phyloP scores from a whole-genome alignment of 1,140 invertebrate genomes.

The Tetramorium simillimum region DNA sequence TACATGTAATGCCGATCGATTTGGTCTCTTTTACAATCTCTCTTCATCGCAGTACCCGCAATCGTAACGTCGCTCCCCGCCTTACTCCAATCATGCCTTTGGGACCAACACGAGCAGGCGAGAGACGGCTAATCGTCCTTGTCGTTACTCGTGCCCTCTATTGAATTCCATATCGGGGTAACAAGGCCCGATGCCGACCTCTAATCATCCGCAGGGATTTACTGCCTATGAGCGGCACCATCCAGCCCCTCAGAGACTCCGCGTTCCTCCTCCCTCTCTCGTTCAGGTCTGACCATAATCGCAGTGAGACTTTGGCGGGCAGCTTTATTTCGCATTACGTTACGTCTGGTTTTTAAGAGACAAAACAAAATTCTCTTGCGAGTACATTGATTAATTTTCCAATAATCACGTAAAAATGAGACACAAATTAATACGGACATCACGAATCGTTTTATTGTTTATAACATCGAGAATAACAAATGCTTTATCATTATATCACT shows the following conservation, averaged over 20 bases:
- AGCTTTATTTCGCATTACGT: slow-evolving; percentile 49
- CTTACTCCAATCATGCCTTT: slow-evolving; percentile 23
- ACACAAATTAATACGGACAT: background rate
- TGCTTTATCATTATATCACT: background rate
- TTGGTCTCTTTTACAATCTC: background rate
- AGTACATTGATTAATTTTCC: background rate
- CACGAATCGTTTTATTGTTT: background rate
- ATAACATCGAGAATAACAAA: background rate
- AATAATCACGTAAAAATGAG: background rate
- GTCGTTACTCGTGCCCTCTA: slow-evolving; percentile 62
- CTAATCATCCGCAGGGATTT: slow-evolving; percentile 70
- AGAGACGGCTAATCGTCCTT: slow-evolving; percentile 60
- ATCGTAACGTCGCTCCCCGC: background rate
- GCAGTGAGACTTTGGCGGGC: slow-evolving; percentile 13
- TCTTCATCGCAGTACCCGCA: too few species aligned
- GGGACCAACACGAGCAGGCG: background rate
- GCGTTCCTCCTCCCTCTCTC: background rate
- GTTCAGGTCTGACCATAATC: slow-evolving; percentile 46
- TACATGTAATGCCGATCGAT: background rate
- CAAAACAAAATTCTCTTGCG: background rate
- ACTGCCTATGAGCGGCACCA: slow-evolving; percentile 60
- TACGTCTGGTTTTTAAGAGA: background rate
- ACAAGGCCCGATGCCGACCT: slow-evolving; percentile 68
- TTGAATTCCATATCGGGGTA: slow-evolving; percentile 71
- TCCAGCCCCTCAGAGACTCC: slow-evolving; percentile 40